Evolutionary conservation across 2,797 vertebrate genomes (phyloP).

Genomic region (Ambastaia sidthimunki): DNA sequence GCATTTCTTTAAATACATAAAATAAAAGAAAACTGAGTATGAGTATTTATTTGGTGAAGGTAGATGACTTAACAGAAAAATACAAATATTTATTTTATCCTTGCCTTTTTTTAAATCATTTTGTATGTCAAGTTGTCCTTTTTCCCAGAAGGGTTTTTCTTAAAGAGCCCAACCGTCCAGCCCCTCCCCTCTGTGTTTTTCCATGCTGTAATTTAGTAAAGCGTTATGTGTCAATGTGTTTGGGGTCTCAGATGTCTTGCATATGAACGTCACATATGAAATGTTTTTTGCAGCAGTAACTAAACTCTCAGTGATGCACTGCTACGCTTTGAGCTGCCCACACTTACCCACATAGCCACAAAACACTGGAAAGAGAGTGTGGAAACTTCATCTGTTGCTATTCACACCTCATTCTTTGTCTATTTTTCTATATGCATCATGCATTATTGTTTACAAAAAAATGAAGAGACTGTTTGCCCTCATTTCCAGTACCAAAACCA

Average conservation of each 20-base stretch:
- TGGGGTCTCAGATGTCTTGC: slow-evolving; percentile 62
- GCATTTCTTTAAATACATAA: background rate
- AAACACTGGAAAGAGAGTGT: slow-evolving; percentile 46
- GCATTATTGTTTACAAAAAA: background rate
- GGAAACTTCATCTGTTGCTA: slow-evolving; percentile 36
- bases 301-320: background rate
- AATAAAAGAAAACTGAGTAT: background rate
- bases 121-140: background rate
- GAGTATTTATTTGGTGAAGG: background rate
- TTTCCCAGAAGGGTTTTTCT: background rate
- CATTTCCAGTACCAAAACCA: slow-evolving; percentile 1
- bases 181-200: slow-evolving; percentile 56
- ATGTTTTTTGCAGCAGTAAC: slow-evolving; percentile 30
- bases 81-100: too few relatives aligned
- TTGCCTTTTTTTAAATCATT: too few relatives aligned
- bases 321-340: slow-evolving; percentile 20
- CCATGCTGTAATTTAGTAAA: slow-evolving; percentile 57
- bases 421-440: background rate
- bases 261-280: slow-evolving; percentile 23
- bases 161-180: background rate
- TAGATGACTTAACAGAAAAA: background rate
- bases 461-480: background rate
- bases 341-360: slow-evolving; percentile 33
- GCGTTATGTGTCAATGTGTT: slow-evolving; percentile 59
- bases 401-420: slow-evolving; percentile 11